A percentile compares a stretch with the other conserved stretches of the same genome.
Conservation (phyloP, 2,888 invertebrate species). For the Pycnomerus fuliginosus region DNA sequence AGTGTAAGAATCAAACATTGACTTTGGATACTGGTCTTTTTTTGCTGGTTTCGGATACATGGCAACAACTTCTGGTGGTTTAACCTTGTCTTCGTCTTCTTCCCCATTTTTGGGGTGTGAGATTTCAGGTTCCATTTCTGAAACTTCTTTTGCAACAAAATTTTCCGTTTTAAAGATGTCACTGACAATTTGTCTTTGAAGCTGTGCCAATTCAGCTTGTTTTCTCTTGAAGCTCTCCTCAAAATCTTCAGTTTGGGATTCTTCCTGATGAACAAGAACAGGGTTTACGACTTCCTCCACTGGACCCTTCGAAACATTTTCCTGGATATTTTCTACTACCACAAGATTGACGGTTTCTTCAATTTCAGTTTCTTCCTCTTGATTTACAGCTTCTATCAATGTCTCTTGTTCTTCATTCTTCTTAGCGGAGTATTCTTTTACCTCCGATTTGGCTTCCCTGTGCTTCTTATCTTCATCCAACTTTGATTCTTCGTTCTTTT, state of each 20-base stretch:
- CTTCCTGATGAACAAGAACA: no score
- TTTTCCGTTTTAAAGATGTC: neutral
- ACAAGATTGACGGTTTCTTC: neutral
- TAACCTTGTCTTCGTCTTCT: conserved; percentile 18
- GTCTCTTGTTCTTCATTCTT: no score
- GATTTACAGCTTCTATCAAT: no score
- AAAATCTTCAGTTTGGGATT: neutral
- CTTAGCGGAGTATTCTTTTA: no score
- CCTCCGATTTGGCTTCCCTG: no score
- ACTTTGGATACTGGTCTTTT: conserved; percentile 22
- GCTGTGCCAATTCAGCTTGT: conserved; percentile 2
- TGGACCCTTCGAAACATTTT: no score
- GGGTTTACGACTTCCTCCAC: no score
- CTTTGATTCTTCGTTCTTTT: no score
- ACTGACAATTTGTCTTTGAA: conserved; percentile 6
- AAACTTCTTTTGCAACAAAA: neutral
- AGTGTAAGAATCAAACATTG: conserved; percentile 37
- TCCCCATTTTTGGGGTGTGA: neutral
- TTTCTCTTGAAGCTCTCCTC: neutral
- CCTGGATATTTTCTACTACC: conserved; percentile 1
- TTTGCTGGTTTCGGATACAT: conserved; percentile 37
- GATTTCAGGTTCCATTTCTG: neutral
- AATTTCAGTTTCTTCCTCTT: neutral
- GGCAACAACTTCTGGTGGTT: conserved; percentile 41
- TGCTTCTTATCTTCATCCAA: no score